Conservation (phyloP, 1,140 invertebrate genomes). For the Heliconius hewitsoni region DNA sequence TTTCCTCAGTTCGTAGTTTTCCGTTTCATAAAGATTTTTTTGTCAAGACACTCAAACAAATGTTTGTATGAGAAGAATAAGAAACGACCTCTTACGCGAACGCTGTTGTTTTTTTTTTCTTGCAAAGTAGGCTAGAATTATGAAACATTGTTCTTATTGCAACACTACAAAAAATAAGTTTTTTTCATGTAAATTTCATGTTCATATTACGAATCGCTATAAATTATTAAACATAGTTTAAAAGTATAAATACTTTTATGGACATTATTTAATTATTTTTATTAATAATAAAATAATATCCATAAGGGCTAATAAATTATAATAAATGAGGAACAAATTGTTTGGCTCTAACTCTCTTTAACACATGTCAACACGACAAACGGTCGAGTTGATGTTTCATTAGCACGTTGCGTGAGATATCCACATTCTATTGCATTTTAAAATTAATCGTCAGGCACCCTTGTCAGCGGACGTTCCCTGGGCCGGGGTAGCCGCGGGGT, state of each 20-base stretch:
- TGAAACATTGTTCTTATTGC: not conserved
- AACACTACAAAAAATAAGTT: not conserved
- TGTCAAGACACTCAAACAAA: constrained; percentile 24
- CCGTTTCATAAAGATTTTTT: constrained; percentile 21
- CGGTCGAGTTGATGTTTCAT: constrained; percentile 29
- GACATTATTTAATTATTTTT: not conserved
- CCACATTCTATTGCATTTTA: constrained; percentile 70
- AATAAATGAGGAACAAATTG: constrained; percentile 13
- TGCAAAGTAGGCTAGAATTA: constrained; percentile 19
- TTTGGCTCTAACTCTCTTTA: constrained; percentile 17
- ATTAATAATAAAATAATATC: not conserved
- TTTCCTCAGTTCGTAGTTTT: constrained; percentile 16
- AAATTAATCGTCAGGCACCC: constrained; percentile 68
- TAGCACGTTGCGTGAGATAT: constrained; percentile 56
- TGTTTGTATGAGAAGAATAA: constrained; percentile 24
- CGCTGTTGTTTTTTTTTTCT: constrained; percentile 20
- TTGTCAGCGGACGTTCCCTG: constrained; percentile 56
- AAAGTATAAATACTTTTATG: not conserved
- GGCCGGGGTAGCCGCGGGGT: constrained; percentile 41
- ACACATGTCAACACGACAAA: constrained; percentile 26
- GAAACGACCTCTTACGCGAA: constrained; percentile 27
- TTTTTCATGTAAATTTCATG: not conserved
- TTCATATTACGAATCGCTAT: not conserved
- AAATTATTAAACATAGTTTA: not conserved
- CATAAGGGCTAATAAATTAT: not conserved